Evolutionary conservation across 2,888 invertebrate species (phyloP).

Genomic region (Corythucha ciliata): DNA sequence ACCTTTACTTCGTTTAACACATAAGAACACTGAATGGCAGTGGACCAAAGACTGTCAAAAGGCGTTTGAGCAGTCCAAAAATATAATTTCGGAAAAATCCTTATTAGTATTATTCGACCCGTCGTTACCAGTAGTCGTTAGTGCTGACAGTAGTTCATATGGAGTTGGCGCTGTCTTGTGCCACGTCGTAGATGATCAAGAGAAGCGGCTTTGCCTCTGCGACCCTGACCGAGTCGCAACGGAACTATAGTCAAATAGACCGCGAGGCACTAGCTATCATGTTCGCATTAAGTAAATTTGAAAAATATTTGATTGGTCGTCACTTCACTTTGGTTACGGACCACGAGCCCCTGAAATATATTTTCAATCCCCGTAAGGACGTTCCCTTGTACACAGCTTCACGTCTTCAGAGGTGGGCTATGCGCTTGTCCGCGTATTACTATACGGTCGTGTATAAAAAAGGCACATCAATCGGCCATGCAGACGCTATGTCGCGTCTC

Average conservation of each 20-base stretch:
- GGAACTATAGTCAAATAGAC: constrained; percentile 1
- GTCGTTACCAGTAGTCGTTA: no score
- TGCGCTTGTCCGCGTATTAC: neutral
- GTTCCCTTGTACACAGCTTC: neutral
- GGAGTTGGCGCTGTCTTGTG: constrained; percentile 34
- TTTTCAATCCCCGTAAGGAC: constrained; percentile 1
- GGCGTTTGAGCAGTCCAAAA: constrained; percentile 6
- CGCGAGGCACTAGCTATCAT: constrained; percentile 5
- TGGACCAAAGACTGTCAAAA: constrained; percentile 11
- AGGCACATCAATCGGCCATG: neutral
- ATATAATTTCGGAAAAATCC: constrained; percentile 29
- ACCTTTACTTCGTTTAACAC: constrained; percentile 10
- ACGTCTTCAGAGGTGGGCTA: constrained; percentile 1
- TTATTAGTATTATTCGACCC: constrained; percentile 34
- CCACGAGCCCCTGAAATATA: neutral
- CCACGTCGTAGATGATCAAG: constrained; percentile 18
- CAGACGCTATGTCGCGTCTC: neutral
- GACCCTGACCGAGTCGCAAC: neutral
- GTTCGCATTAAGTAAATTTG: constrained; percentile 11
- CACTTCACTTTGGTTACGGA: constrained; percentile 3
- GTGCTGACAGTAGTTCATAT: constrained; percentile 35
- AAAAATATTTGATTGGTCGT: constrained; percentile 5
- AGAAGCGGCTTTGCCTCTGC: constrained; percentile 7
- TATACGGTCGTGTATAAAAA: neutral
- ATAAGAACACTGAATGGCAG: constrained; percentile 6